Evolutionary conservation across 2,797 vertebrate species (phyloP), one percentile per base, ranked within the genome.

Genomic region (Naso thynnoides): DNA sequence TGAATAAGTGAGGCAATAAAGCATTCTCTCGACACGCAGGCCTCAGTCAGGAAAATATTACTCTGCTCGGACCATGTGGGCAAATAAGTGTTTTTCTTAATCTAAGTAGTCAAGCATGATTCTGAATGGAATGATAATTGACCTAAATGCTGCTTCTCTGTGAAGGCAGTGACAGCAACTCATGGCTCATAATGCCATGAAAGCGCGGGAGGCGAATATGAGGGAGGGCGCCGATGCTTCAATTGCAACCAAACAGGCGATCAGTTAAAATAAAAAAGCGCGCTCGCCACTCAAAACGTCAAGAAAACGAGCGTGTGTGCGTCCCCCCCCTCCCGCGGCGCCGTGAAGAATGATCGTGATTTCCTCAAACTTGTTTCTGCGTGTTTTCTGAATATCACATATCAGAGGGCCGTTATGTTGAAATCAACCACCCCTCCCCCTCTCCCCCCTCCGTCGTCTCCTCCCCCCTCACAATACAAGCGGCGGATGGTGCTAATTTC

Each of bases 401-500:
- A 93, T 93, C 88, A 82, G 76, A 81, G 63, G 64, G 89, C 69
- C 78, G 78, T 92, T 90, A 93, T 90, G 83, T 91, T 84, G 82
- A 88, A 86, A 73, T 73, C 82, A 66, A 1, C 42, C 26, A 21
- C 33, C n/a, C 18, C 26, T 19, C 21, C 5, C 1, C 58, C 23
- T 0, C 48, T 5, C 52, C 2, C 11, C 6, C 49, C 48, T 48
- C 19, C 44, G 41, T 31, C 33, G 6, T 5, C 1, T 14, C 48
- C 55, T 23, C 16, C 19, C 16, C 56, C 69, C 74, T 61, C 53
- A 70, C 83, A 56, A 67, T 81, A 82, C 95, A 95, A 95, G 95
- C 95, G 94, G 95, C 95, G 96, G 96, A 96, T 95, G 95, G 92
- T 92, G 95, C 96, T 96, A 96, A 98, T 98, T 97, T 96, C 94